Evolutionary conservation across 2,888 invertebrate genomes (phyloP).

Genomic region (Oeneis ivallda): DNA sequence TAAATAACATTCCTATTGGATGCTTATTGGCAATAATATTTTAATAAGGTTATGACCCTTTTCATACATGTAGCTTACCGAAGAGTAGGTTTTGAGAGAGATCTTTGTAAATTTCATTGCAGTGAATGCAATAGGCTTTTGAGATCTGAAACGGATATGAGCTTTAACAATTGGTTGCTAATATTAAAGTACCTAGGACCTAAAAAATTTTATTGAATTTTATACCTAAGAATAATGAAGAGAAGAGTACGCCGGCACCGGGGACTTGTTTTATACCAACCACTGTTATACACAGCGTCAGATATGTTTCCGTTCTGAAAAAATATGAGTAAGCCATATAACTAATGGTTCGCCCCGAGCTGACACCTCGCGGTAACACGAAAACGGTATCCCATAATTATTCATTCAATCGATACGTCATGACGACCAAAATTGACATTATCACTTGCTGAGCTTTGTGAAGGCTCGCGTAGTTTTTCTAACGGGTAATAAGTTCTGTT

Average conservation of each 20-base stretch:
- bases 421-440: too few relatives aligned
- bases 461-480: too few relatives aligned
- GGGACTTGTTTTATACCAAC: conserved; percentile 68
- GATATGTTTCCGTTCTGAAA: conserved; percentile 67
- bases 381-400: too few relatives aligned
- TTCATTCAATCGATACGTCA: too few relatives aligned
- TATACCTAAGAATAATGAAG: conserved; percentile 66
- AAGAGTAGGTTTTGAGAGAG: conserved; percentile 66
- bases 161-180: neutral
- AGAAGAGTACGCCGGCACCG: conserved; percentile 63
- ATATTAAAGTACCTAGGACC: neutral
- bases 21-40: too few relatives aligned
- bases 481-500: too few relatives aligned
- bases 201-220: conserved; percentile 17
- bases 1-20: too few relatives aligned
- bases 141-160: conserved; percentile 54
- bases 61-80: conserved; percentile 62
- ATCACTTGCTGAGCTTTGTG: too few relatives aligned
- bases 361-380: too few relatives aligned
- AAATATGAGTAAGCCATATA: neutral
- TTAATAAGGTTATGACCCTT: too few relatives aligned
- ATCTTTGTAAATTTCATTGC: conserved; percentile 75
- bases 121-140: conserved; percentile 71
- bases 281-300: conserved; percentile 64
- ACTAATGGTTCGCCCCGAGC: neutral